Evolutionary conservation across 2,888 invertebrate genomes (phyloP).

Genomic region (Troilus luridus): DNA sequence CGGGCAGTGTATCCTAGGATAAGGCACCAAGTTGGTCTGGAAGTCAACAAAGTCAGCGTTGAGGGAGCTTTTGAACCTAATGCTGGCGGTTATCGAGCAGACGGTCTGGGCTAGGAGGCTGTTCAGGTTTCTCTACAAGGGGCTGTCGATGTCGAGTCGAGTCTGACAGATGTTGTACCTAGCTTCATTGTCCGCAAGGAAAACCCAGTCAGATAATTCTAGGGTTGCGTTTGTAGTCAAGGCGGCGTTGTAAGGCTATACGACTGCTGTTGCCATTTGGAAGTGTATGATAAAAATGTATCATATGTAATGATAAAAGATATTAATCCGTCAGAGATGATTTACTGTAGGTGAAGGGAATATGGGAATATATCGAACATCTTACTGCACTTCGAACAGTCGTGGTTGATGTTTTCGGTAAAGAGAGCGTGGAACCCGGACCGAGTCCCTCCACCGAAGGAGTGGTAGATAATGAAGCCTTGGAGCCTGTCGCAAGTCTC

Average conservation of each 20-base stretch:
- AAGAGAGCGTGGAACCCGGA: constrained; percentile 64
- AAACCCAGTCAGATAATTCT: constrained; percentile 89
- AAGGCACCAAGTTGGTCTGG: constrained; percentile 66
- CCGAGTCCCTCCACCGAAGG: constrained; percentile 65
- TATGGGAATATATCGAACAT: constrained; percentile 68
- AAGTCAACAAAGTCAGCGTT: constrained; percentile 66
- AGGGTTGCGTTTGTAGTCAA: constrained; percentile 92
- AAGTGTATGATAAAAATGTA: constrained; percentile 60
- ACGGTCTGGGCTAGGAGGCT: constrained; percentile 77
- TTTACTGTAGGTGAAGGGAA: constrained; percentile 69
- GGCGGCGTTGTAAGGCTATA: constrained; percentile 94
- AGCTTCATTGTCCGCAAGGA: constrained; percentile 96
- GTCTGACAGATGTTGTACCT: constrained; percentile 92
- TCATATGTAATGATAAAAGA: not conserved
- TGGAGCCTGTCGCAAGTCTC: constrained; percentile 63
- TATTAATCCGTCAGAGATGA: not conserved
- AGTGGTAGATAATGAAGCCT: constrained; percentile 65
- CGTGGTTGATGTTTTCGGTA: constrained; percentile 61
- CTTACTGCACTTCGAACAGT: constrained; percentile 73
- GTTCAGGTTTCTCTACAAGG: constrained; percentile 87
- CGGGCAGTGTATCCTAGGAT: constrained; percentile 65
- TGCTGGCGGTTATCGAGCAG: constrained; percentile 65
- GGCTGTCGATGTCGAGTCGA: constrained; percentile 86
- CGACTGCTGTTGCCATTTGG: constrained; percentile 90
- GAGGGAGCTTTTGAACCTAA: constrained; percentile 65